Base-by-base conservation (phyloP, 2,797 vertebrate genomes). In the Natrix natrix region DNA sequence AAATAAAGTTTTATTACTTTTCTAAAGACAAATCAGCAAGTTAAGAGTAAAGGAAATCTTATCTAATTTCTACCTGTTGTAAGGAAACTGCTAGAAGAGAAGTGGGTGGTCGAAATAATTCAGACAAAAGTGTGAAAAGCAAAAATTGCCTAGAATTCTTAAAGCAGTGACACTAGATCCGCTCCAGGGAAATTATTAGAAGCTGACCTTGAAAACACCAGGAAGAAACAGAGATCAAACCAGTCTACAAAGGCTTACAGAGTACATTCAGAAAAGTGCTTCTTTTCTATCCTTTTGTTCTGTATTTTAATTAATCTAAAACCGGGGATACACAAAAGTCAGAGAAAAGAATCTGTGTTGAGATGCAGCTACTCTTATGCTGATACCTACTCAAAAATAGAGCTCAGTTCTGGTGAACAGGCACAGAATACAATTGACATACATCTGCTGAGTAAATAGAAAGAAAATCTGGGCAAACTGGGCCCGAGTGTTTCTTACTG, bases 1-100 rank as follows among this genome's bases (percentile, higher is more conserved):
- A 98, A 98, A 98, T 98, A 97, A 97, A 97, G 94, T 97, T 98
- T 98, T 98, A 98, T 98, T 98, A 97, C 97, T 98, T 98, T 98
- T 97, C 92, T 95, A 97, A 96, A 97, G 96, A 97, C 93, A 95
- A 94, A 96, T 93, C 88, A 95, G 94, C 97, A 96, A 95, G 95
- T 96, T 96, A 96, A 93, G 96, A 96, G 74, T 96, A 96, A 96
- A 92, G 95, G 95, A 96, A 96, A 90, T 89, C 94, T 94, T 93
- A 94, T 94, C 96, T 95, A 96, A 93, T 96, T 94, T 95, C 93
- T 92, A 95, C 91, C 88, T 92, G 8, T 90, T 93, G 90, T 56
- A 86, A 56, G 69, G 63, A 89, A 89, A 91, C 69, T 89, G 48
- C 90, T 11, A 54, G 43, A 52, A 88, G 90, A 55, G 28, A 56